These are phyloP conservation scores for Maniola jurtina DNA, from an alignment of 1,140 invertebrate species.

Conservation along the genomic window DNA sequence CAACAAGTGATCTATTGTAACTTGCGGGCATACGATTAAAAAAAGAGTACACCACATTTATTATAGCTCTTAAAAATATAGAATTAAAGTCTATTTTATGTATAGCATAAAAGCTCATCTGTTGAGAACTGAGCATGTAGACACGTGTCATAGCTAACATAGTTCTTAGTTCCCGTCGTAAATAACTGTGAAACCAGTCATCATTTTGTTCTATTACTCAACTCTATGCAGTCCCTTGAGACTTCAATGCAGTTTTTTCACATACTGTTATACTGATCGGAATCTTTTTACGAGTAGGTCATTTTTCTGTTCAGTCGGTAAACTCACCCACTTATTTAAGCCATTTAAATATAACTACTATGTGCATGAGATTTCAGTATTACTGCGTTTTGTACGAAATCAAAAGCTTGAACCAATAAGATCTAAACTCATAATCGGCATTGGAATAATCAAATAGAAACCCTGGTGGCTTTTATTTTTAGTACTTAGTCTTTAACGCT, in stretches of 20 bases:
- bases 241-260: constrained; percentile 8
- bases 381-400: too few species aligned
- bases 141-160: constrained; percentile 33
- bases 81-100: constrained; percentile 10
- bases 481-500: too few species aligned
- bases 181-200: constrained; percentile 39
- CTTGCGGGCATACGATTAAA: constrained; percentile 14
- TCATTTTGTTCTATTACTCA: constrained; percentile 29
- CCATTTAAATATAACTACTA: background rate
- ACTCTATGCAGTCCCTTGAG: constrained; percentile 8
- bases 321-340: background rate
- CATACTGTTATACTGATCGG: background rate
- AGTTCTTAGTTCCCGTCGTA: constrained; percentile 34
- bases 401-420: too few species aligned
- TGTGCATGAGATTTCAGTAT: background rate
- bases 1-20: constrained; percentile 28
- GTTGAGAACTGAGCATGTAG: constrained; percentile 11
- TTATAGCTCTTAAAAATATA: background rate
- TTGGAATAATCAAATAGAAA: too few species aligned
- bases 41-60: constrained; percentile 6
- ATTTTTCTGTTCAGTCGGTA: background rate
- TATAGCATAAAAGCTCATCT: constrained; percentile 3
- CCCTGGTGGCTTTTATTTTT: too few species aligned
- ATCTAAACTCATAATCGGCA: too few species aligned
- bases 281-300: background rate